Evolutionary conservation across 2,888 invertebrate genomes (phyloP).

Genomic region (Eupithecia exiguata): DNA sequence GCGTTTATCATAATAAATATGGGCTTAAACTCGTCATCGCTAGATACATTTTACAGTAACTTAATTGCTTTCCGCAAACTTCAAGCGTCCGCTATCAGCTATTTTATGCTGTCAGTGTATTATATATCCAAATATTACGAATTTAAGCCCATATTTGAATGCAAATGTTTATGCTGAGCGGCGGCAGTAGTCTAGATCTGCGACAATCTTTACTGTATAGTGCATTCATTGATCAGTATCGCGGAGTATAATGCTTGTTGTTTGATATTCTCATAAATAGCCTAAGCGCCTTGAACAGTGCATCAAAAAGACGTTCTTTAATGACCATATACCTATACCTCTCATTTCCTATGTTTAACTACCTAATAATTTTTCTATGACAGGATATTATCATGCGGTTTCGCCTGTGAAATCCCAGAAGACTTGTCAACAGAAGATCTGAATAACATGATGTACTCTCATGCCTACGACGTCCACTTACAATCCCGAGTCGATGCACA

Average conservation of each 20-base stretch:
- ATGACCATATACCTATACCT: too few relatives aligned
- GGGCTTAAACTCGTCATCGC: not conserved
- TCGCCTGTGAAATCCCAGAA: constrained; percentile 81
- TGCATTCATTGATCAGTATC: not conserved
- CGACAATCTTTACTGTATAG: not conserved
- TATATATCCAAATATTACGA: not conserved
- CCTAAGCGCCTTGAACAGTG: not conserved
- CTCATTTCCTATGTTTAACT: not conserved
- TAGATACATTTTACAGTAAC: not conserved
- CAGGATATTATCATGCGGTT: constrained; percentile 84
- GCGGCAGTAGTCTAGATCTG: not conserved
- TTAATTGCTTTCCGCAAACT: not conserved
- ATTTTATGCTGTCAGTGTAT: not conserved
- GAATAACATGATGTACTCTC: constrained; percentile 74
- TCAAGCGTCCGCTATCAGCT: not conserved
- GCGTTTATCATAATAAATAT: too few relatives aligned
- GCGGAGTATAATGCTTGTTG: constrained; percentile 1
- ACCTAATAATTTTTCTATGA: constrained; percentile 35
- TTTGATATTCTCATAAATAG: not conserved
- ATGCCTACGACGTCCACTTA: constrained; percentile 83
- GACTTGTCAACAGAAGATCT: constrained; percentile 72
- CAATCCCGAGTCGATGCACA: constrained; percentile 66
- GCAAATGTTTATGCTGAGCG: not conserved
- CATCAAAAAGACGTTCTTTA: not conserved
- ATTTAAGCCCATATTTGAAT: not conserved